Base-by-base conservation (phyloP, 2,797 vertebrate genomes). In the Mus caroli region DNA sequence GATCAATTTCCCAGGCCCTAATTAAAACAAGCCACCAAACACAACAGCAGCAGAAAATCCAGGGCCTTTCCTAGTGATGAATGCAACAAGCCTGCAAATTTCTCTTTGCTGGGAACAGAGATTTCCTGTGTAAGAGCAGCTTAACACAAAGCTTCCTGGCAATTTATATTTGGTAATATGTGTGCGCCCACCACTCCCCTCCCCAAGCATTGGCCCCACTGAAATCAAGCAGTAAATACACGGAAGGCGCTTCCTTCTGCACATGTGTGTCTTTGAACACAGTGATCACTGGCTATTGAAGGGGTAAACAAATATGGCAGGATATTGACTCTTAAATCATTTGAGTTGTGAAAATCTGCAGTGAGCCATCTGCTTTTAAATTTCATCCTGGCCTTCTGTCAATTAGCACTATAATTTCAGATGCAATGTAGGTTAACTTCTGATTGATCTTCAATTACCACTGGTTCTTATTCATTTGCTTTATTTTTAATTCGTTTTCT, bases 381-480 rank as follows among this genome's bases (percentile, higher is more conserved):
- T 77, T 12, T 84, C 93, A 95, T 89, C 78, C 88, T 92, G 86
- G 93, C 93, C 88, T 96, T 96, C 86, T 60, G 88, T 92, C 95
- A 97, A 97, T 97, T 97, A 97, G 96, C 97, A 94, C 95, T 89
- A 76, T 92, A 84, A 92, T 97, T 97, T 98, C 95, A 91, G 88
- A 90, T 87, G 94, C 82, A 84, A 79, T 92, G 86, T 87, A 96
- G 96, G 96, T 92, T 96, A 96, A 92, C 87, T 97, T 94, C 86
- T 92, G 96, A 97, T 88, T 97, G 96, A 97, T 97, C 97, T 97
- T 96, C 96, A 97, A 82, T 97, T 95, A 96, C 86, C 94, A 95
- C 94, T 90, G 60, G 87, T 93, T 96, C 92, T 94, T 94, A 95
- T 94, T 73, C 88, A 91, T 86, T 97, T 95, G 80, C 46, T 96